Evolutionary conservation across 2,888 invertebrate species (phyloP).

Genomic region (Eupeodes latifasciatus): DNA sequence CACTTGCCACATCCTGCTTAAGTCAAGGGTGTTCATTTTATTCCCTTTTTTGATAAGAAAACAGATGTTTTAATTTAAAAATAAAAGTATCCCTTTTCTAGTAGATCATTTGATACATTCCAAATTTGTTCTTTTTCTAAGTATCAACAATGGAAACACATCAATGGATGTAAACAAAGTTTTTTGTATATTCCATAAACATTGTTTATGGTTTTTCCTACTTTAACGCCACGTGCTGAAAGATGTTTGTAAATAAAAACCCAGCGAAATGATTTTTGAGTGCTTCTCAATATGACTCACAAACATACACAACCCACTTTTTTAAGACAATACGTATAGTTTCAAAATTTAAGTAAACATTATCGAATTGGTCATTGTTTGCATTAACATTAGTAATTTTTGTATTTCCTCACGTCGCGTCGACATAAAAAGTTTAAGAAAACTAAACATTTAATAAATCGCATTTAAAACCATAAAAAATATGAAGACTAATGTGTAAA

Average conservation of each 20-base stretch:
- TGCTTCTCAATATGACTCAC: conserved; percentile 2
- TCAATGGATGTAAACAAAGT: not conserved
- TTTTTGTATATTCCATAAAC: not conserved
- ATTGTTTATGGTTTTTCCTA: not conserved
- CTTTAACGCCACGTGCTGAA: conserved; percentile 1
- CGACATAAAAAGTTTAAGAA: not conserved
- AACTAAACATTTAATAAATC: conserved; percentile 22
- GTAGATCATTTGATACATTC: too few relatives aligned
- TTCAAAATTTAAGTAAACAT: not conserved
- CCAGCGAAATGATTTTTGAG: not conserved
- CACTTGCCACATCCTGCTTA: conserved; percentile 13
- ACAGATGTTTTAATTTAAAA: conserved; percentile 1
- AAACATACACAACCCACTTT: not conserved
- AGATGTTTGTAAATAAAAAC: not conserved
- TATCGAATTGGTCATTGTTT: not conserved
- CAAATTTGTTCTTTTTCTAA: too few relatives aligned
- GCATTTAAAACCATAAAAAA: conserved; percentile 29
- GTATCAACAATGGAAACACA: not conserved
- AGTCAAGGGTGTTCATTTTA: not conserved
- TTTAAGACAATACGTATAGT: not conserved
- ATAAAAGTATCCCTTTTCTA: not conserved
- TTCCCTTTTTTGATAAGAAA: not conserved
- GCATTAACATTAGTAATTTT: conserved; percentile 29
- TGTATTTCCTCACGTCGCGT: not conserved
- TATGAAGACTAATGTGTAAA: conserved; percentile 25